Evolutionary conservation across 2,113 vertebrate species (phyloP).

Genomic region (Bambusicola thoracicus): DNA sequence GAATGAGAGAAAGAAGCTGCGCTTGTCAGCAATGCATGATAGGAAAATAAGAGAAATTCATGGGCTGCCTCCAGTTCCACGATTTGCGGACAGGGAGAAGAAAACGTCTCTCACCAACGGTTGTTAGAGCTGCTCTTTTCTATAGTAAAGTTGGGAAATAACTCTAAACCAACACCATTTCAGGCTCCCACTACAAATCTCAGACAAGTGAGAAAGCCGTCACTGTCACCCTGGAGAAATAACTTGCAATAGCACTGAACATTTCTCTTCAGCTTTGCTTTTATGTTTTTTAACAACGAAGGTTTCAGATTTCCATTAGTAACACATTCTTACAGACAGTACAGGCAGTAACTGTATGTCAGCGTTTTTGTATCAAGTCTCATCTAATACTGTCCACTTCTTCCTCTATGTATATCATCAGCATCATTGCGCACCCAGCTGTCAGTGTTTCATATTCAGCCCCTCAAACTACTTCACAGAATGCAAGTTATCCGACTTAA

Average conservation of each 20-base stretch:
- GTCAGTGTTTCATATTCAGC: background rate
- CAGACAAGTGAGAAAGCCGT: background rate
- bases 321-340: background rate
- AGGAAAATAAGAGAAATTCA: background rate
- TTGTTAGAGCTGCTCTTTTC: background rate
- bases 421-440: background rate
- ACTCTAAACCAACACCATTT: background rate
- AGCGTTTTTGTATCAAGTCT: background rate
- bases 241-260: background rate
- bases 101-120: background rate
- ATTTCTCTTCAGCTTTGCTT: background rate
- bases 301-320: background rate
- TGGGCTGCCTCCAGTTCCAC: background rate
- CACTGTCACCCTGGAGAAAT: background rate
- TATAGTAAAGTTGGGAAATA: background rate
- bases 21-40: background rate
- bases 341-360: background rate
- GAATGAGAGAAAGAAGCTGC: background rate
- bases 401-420: background rate
- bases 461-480: background rate
- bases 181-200: background rate
- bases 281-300: background rate
- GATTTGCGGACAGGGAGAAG: background rate
- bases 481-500: background rate
- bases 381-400: background rate